These are phyloP conservation scores for Martes martes DNA, from an alignment of 2,113 vertebrate species.

Conservation along the genomic window DNA sequence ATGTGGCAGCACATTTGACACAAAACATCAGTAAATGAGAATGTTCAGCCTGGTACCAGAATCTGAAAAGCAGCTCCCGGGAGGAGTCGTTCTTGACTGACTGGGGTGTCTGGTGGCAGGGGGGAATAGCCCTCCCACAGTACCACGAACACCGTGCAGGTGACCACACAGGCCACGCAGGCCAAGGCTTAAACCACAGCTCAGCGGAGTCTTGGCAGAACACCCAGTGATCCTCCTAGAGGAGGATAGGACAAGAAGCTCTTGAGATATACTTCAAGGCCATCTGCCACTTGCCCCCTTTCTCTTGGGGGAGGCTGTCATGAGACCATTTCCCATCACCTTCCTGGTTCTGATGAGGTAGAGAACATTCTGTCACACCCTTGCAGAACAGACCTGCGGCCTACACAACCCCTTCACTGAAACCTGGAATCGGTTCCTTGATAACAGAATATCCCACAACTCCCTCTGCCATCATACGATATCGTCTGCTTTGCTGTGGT, in stretches of 20 bases:
- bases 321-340: background rate
- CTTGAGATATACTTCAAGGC: background rate
- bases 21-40: background rate
- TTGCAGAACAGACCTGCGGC: background rate
- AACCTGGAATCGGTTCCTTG: background rate
- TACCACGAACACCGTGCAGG: accelerated
- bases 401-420: background rate
- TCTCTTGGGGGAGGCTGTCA: background rate
- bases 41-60: background rate
- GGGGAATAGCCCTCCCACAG: background rate
- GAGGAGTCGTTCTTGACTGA: background rate
- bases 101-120: background rate
- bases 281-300: background rate
- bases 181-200: background rate
- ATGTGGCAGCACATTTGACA: background rate
- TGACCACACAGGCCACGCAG: background rate
- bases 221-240: background rate
- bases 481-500: background rate
- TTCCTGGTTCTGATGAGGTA: background rate
- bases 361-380: background rate
- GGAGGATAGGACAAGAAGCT: background rate
- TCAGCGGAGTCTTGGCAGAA: background rate
- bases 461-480: background rate
- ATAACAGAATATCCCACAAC: background rate
- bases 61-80: background rate